A percentile compares a stretch with the other conserved stretches of the same genome.
These are phyloP conservation scores for Opisthocomus hoazin DNA, from an alignment of 2,113 vertebrate genomes.

Conservation along the genomic window DNA sequence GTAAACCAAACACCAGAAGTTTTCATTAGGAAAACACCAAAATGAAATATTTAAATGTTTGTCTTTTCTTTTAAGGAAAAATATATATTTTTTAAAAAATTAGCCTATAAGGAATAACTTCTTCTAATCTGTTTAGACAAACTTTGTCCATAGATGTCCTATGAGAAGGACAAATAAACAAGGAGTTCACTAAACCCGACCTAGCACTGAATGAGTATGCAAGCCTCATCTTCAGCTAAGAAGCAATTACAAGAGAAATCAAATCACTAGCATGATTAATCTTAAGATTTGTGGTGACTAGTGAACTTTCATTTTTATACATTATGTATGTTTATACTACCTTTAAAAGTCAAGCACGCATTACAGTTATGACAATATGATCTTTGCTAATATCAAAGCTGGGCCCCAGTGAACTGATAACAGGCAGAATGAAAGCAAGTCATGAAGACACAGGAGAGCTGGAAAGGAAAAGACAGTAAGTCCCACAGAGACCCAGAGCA, in stretches of 20 bases:
- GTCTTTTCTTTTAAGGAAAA: background rate
- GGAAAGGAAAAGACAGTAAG: slow-evolving; percentile 15
- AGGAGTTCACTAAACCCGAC: background rate
- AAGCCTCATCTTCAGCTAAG: background rate
- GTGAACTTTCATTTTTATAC: slow-evolving; percentile 64
- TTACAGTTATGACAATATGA: slow-evolving; percentile 62
- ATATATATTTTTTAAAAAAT: background rate
- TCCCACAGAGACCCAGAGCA: slow-evolving; percentile 40
- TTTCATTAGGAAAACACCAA: background rate
- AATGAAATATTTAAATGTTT: background rate
- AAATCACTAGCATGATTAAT: slow-evolving; percentile 54
- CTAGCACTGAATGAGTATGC: background rate
- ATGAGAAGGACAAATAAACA: background rate
- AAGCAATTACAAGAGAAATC: slow-evolving; percentile 51
- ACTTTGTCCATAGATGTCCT: too few species aligned
- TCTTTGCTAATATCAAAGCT: slow-evolving; percentile 62
- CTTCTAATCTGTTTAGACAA: background rate
- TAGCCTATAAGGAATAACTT: background rate
- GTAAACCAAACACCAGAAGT: background rate
- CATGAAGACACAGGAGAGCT: background rate
- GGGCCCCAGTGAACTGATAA: slow-evolving; percentile 49
- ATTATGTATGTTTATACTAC: slow-evolving; percentile 59
- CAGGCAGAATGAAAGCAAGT: slow-evolving; percentile 58
- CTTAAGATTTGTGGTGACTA: slow-evolving; percentile 53
- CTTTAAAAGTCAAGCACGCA: slow-evolving; percentile 71